phyloP scores from a whole-genome alignment of 2,797 vertebrate genomes.

The Phataginus tricuspis region DNA sequence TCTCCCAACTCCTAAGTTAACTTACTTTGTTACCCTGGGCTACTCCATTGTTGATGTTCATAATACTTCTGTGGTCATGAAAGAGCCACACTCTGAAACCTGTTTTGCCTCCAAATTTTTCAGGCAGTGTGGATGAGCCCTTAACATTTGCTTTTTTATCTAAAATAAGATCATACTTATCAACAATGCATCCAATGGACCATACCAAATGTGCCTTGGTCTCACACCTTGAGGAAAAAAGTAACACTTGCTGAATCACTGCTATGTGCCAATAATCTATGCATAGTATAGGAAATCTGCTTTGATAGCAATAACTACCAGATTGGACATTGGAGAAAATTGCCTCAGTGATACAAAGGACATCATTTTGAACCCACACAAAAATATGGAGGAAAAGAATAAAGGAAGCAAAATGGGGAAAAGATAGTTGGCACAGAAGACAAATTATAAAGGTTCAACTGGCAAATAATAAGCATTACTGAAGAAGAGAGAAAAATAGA shows the following conservation, averaged over 20 bases:
- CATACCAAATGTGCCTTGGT: not conserved
- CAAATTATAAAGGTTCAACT: not conserved
- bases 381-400: not conserved
- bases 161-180: not conserved
- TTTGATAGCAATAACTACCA: not conserved
- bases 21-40: not conserved
- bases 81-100: not conserved
- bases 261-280: not conserved
- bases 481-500: not conserved
- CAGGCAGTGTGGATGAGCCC: not conserved
- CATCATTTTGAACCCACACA: not conserved
- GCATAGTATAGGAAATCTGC: not conserved
- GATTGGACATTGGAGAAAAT: not conserved
- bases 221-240: not conserved
- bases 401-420: not conserved
- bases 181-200: not conserved
- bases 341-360: not conserved
- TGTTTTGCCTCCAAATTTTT: slow-evolving; percentile 10
- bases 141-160: not conserved
- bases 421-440: not conserved
- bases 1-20: not conserved
- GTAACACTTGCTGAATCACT: not conserved
- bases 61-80: not conserved
- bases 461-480: not conserved
- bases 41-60: not conserved